Evolutionary conservation across 2,797 vertebrate species (phyloP).

Genomic region (Salmo trutta): DNA sequence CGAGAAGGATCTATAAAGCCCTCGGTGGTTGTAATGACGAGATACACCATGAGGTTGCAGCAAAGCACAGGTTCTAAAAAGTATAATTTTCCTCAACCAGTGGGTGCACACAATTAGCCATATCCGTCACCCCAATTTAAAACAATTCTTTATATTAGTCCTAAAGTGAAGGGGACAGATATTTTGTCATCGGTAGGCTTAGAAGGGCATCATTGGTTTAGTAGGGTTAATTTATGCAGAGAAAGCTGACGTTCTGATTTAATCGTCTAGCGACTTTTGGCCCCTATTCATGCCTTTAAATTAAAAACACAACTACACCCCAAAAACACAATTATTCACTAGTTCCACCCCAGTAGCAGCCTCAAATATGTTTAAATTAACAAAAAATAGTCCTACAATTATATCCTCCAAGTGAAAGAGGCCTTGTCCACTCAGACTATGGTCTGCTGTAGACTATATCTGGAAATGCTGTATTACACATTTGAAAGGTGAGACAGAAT

Average conservation of each 20-base stretch:
- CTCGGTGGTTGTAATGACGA: neutral
- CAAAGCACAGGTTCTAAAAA: constrained; percentile 8
- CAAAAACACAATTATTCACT: neutral
- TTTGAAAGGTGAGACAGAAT: neutral
- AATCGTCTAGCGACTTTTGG: neutral
- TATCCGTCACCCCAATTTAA: neutral
- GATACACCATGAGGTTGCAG: constrained; percentile 49
- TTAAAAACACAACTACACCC: neutral
- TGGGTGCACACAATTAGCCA: neutral
- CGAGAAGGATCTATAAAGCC: constrained; percentile 40
- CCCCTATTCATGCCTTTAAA: neutral
- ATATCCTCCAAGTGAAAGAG: neutral
- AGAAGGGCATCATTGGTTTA: neutral
- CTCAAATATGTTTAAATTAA: neutral
- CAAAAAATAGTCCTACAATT: too few relatives aligned
- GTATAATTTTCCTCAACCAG: neutral
- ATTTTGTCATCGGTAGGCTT: neutral
- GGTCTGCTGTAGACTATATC: neutral
- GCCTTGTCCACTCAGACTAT: neutral
- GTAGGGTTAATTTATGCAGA: neutral
- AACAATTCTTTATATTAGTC: neutral
- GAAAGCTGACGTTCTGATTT: neutral
- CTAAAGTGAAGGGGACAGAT: neutral
- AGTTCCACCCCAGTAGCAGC: neutral
- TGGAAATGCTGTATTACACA: neutral